Percentiles rank a stretch among this genome's conserved stretches.
These are phyloP conservation scores for Brachymystax lenok DNA, from an alignment of 2,797 vertebrate species.

Conservation along the genomic window DNA sequence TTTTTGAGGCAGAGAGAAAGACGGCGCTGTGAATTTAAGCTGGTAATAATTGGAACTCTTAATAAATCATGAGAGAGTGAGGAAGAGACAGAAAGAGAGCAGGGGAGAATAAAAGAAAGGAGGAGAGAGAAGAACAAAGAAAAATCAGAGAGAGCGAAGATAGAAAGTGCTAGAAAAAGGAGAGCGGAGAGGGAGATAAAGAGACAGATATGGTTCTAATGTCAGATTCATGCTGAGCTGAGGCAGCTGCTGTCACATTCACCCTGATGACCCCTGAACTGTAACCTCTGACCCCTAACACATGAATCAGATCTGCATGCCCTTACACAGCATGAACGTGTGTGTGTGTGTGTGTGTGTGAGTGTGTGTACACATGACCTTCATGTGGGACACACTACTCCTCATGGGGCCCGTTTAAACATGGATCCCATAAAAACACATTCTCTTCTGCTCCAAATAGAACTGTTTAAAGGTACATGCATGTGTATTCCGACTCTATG, in stretches of 20 bases:
- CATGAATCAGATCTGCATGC: constrained; percentile 53
- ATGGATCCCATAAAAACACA: constrained; percentile 26
- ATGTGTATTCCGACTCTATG: background rate
- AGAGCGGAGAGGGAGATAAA: constrained; percentile 27
- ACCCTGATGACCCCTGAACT: constrained; percentile 39
- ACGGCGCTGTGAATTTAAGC: background rate
- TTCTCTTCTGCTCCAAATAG: constrained; percentile 39
- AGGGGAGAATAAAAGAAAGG: constrained; percentile 14
- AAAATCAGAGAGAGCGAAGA: background rate
- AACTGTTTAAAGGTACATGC: constrained; percentile 34
- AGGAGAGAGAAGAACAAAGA: constrained; percentile 8
- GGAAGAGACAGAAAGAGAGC: constrained; percentile 5
- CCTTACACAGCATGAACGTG: constrained; percentile 21
- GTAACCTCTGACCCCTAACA: constrained; percentile 47
- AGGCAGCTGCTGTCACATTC: constrained; percentile 33
- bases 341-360: constrained; percentile 19
- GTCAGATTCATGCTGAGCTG: constrained; percentile 34
- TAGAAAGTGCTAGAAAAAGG: background rate
- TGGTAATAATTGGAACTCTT: background rate
- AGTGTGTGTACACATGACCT: constrained; percentile 14
- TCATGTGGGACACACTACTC: constrained; percentile 22
- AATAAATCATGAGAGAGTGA: constrained; percentile 12
- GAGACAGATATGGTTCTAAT: background rate
- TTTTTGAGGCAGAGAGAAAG: background rate
- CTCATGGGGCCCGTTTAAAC: constrained; percentile 39